Percentiles rank a stretch among this genome's conserved stretches.
phyloP scores from a whole-genome alignment of 2,113 vertebrate genomes.

The Forbesichthys agassizii region DNA sequence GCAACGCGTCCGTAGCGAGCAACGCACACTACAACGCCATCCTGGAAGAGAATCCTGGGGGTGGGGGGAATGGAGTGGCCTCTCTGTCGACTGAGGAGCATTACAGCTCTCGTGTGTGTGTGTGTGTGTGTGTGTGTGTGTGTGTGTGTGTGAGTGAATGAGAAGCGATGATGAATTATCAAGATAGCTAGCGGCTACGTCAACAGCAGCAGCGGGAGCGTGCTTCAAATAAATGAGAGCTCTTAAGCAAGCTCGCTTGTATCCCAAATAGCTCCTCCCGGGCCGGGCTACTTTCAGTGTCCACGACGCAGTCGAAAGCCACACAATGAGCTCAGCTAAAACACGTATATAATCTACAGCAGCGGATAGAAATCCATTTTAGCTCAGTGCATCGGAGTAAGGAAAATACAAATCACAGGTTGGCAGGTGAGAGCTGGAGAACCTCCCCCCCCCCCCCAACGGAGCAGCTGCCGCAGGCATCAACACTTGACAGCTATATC shows the following conservation, averaged over 20 bases:
- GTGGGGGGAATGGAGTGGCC: slow-evolving; percentile 21
- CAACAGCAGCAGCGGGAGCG: slow-evolving; percentile 61
- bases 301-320: slow-evolving; percentile 49
- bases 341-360: slow-evolving; percentile 69
- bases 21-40: slow-evolving; percentile 51
- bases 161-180: slow-evolving; percentile 63
- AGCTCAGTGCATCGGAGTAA: slow-evolving; percentile 31
- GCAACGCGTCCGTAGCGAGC: slow-evolving; percentile 46
- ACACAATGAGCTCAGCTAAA: slow-evolving; percentile 67
- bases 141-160: slow-evolving; percentile 32
- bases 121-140: neutral
- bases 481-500: slow-evolving; percentile 74
- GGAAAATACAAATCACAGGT: slow-evolving; percentile 51
- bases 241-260: slow-evolving; percentile 68
- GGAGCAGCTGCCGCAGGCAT: slow-evolving; percentile 66
- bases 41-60: slow-evolving; percentile 40
- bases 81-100: slow-evolving; percentile 1
- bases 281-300: slow-evolving; percentile 64
- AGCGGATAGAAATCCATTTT: slow-evolving; percentile 39
- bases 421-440: slow-evolving; percentile 27
- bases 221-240: slow-evolving; percentile 65
- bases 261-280: slow-evolving; percentile 59
- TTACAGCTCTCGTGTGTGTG: slow-evolving; percentile 11
- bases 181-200: slow-evolving; percentile 57
- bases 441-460: slow-evolving; percentile 46